Conservation (phyloP, 2,797 vertebrate genomes). For the Acanthiza pusilla region DNA sequence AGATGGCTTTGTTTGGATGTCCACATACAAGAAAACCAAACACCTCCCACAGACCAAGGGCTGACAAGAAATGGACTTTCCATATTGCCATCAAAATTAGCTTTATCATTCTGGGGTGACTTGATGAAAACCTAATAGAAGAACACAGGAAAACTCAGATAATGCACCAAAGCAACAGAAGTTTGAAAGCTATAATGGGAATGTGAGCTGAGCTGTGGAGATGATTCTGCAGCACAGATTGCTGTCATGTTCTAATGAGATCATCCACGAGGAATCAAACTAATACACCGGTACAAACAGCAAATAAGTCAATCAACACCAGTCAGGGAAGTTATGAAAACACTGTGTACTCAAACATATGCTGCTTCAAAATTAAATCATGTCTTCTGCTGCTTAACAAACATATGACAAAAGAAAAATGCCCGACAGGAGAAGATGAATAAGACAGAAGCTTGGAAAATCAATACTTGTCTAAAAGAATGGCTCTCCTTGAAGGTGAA, state of each 20-base stretch:
- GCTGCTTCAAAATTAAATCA: conserved; percentile 32
- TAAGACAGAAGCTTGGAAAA: neutral
- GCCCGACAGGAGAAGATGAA: neutral
- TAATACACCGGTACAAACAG: neutral
- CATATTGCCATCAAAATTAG: neutral
- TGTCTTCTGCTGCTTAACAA: neutral
- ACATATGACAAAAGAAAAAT: conserved; percentile 9
- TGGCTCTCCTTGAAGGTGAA: neutral
- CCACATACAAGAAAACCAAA: neutral
- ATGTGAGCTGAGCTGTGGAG: neutral
- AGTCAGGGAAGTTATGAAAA: conserved; percentile 36
- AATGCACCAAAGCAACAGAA: neutral
- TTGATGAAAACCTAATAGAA: neutral
- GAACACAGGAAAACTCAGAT: neutral
- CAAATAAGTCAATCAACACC: conserved; percentile 41
- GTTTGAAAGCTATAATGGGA: neutral
- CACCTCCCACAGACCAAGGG: neutral
- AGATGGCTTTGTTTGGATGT: neutral
- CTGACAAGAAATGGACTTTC: neutral
- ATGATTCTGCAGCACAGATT: conserved; percentile 20
- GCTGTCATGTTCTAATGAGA: conserved; percentile 22
- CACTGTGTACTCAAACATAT: conserved; percentile 30
- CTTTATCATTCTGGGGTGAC: neutral
- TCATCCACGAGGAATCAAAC: neutral
- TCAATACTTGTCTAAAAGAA: neutral